These are phyloP conservation scores for Falco columbarius DNA, from an alignment of 2,797 vertebrate genomes.

Conservation along the genomic window DNA sequence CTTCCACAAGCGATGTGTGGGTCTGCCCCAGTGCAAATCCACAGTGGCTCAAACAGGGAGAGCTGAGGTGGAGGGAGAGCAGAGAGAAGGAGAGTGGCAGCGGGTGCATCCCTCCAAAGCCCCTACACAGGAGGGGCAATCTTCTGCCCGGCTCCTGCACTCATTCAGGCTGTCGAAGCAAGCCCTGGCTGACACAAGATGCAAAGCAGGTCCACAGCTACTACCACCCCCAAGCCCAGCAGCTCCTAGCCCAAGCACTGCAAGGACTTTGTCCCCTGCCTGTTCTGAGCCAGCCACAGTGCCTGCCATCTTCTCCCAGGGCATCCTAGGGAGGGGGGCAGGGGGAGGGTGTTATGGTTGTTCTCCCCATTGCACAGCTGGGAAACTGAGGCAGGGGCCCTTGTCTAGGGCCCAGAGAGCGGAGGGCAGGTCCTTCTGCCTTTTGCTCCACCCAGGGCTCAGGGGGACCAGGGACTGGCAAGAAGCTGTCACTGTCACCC, in stretches of 20 bases:
- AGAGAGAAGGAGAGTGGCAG: background rate
- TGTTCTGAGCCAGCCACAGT: background rate
- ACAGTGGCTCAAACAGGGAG: background rate
- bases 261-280: background rate
- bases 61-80: rapidly evolving
- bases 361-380: background rate
- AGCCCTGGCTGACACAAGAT: background rate
- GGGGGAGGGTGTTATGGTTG: background rate
- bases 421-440: background rate
- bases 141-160: rapidly evolving
- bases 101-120: background rate
- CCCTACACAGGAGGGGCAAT: background rate
- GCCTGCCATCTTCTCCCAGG: background rate
- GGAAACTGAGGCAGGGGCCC: conserved; percentile 29
- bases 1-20: background rate
- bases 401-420: background rate
- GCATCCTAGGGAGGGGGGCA: background rate
- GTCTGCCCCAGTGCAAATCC: background rate
- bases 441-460: conserved; percentile 28
- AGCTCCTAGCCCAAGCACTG: background rate
- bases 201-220: background rate
- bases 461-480: background rate
- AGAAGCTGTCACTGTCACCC: conserved; percentile 55
- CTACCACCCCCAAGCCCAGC: background rate
- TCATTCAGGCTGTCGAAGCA: background rate